A percentile compares a stretch with the other conserved stretches of the same genome.
These are phyloP conservation scores for Sepioteuthis lessoniana DNA, from an alignment of 2,888 invertebrate genomes.

Conservation along the genomic window DNA sequence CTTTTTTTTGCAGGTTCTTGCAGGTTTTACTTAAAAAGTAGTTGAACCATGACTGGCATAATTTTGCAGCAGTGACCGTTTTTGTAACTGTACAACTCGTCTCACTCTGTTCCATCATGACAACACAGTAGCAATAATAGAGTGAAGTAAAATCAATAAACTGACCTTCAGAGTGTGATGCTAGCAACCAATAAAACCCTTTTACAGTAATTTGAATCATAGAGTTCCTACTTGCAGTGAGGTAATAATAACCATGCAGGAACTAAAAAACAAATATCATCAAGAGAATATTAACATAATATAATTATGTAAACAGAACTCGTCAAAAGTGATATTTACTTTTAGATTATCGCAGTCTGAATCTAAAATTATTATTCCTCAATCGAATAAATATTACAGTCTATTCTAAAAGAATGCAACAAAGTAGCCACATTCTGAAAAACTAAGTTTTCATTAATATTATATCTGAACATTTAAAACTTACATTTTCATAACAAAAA, in stretches of 20 bases:
- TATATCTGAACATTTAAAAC: neutral
- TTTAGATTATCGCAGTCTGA: too few species aligned
- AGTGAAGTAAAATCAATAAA: neutral
- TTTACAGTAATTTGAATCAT: slow-evolving; percentile 1
- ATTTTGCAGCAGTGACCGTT: slow-evolving; percentile 1
- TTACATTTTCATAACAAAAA: neutral
- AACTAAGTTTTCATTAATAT: neutral
- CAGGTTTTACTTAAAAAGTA: neutral
- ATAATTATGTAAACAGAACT: neutral
- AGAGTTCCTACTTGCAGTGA: neutral
- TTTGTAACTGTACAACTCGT: neutral
- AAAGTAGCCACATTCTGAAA: neutral
- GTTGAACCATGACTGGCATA: slow-evolving; percentile 23
- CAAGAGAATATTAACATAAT: neutral
- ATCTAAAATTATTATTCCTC: neutral
- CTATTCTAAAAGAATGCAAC: neutral
- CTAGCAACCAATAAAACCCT: slow-evolving; percentile 13
- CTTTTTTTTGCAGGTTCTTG: neutral
- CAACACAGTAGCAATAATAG: neutral
- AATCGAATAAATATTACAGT: neutral
- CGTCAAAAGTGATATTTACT: neutral
- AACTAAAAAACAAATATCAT: neutral
- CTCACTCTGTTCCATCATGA: neutral
- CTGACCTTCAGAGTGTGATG: slow-evolving; percentile 4
- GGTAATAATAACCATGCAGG: neutral